Evolutionary conservation across 2,797 vertebrate genomes (phyloP).

Genomic region (Anabas testudineus): DNA sequence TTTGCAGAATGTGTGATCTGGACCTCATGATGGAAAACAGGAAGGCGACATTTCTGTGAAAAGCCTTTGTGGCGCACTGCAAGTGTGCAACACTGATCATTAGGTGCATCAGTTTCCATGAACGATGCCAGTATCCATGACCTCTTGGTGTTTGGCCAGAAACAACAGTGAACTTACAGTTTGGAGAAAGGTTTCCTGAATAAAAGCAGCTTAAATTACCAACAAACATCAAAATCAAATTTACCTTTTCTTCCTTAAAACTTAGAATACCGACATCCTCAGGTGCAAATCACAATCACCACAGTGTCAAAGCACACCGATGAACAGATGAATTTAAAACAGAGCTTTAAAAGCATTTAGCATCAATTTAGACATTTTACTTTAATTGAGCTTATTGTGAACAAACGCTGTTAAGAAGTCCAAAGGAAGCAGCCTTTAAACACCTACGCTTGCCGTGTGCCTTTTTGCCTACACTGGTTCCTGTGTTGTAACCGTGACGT

Average conservation of each 20-base stretch:
- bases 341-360: background rate
- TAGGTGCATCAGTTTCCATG: conserved; percentile 46
- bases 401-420: background rate
- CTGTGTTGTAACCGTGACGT: conserved; percentile 15
- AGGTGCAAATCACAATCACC: too few species aligned
- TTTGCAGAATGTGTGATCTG: background rate
- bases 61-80: background rate
- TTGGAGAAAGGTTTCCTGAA: conserved; percentile 5
- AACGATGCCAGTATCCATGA: conserved; percentile 24
- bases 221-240: background rate
- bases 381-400: conserved; percentile 22
- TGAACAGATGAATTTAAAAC: background rate
- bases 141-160: background rate
- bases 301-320: too few species aligned
- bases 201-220: background rate
- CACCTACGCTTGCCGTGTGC: background rate
- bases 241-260: background rate
- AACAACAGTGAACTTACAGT: background rate
- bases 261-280: too few species aligned
- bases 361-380: background rate
- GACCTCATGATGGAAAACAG: background rate
- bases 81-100: conserved; percentile 5
- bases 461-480: conserved; percentile 9
- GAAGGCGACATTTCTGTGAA: background rate
- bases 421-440: conserved; percentile 13